A percentile compares a stretch with the other conserved stretches of the same genome.
These are phyloP conservation scores for Penaeus monodon DNA, from an alignment of 2,888 invertebrate species.

Conservation along the genomic window DNA sequence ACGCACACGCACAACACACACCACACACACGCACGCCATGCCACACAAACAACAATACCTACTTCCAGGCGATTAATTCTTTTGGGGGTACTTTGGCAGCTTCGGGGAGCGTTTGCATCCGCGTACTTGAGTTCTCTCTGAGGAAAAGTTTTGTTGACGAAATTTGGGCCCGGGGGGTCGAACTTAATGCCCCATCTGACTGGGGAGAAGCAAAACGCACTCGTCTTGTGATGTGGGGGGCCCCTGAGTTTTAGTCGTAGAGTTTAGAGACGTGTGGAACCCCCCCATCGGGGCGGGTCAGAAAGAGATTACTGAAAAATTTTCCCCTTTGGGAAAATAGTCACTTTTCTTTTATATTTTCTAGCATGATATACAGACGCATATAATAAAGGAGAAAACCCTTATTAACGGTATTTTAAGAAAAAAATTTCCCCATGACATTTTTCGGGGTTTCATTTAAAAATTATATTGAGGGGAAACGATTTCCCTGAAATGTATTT, in stretches of 20 bases:
- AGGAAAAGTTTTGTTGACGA: constrained; percentile 16
- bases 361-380: too few species aligned
- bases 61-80: constrained; percentile 51
- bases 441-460: too few species aligned
- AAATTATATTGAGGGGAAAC: too few species aligned
- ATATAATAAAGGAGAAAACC: too few species aligned
- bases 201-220: constrained; percentile 37
- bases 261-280: constrained; percentile 39
- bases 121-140: constrained; percentile 45
- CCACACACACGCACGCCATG: neutral
- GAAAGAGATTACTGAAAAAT: too few species aligned
- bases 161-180: constrained; percentile 29
- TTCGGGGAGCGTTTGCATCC: neutral
- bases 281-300: neutral
- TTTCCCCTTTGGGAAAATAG: too few species aligned
- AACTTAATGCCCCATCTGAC: constrained; percentile 46
- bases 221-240: constrained; percentile 42
- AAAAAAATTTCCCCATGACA: too few species aligned
- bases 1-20: neutral
- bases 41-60: neutral
- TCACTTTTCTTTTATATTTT: too few species aligned
- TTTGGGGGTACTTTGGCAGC: constrained; percentile 27
- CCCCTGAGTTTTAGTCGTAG: constrained; percentile 35
- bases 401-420: too few species aligned
- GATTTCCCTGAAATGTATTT: constrained; percentile 19